A percentile compares a stretch with the other conserved stretches of the same genome.
Evolutionary conservation across 2,888 invertebrate genomes (phyloP).

Genomic region (Phania funesta): DNA sequence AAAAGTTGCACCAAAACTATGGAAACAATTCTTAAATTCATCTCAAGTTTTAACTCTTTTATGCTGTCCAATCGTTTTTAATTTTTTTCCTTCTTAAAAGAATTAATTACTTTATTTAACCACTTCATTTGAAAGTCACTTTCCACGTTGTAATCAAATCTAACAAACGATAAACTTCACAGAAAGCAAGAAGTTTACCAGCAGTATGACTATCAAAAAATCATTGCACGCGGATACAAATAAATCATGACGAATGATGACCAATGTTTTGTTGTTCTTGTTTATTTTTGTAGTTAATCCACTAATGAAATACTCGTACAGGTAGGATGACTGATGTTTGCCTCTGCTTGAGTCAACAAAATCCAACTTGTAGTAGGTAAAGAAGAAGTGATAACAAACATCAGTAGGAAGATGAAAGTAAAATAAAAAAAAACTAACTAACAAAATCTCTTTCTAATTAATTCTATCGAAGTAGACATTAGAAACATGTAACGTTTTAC

Average conservation of each 20-base stretch:
- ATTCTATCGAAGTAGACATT: slow-evolving; percentile 35
- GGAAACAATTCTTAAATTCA: too few relatives aligned
- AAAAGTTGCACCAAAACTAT: too few relatives aligned
- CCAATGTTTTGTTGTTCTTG: slow-evolving; percentile 17
- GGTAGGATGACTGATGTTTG: neutral
- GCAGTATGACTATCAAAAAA: neutral
- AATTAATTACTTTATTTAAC: slow-evolving; percentile 7
- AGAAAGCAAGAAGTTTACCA: slow-evolving; percentile 20
- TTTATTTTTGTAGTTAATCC: slow-evolving; percentile 28
- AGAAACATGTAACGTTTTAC: slow-evolving; percentile 17
- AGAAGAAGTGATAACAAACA: neutral
- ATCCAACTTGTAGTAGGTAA: slow-evolving; percentile 4
- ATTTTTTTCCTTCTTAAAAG: neutral
- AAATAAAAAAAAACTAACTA: neutral
- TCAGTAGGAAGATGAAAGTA: neutral
- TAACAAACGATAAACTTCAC: slow-evolving; percentile 44
- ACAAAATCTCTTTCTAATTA: slow-evolving; percentile 28
- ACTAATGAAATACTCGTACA: slow-evolving; percentile 28
- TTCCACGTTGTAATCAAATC: slow-evolving; percentile 35
- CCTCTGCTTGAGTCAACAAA: slow-evolving; percentile 19
- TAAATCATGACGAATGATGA: slow-evolving; percentile 28
- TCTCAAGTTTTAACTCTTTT: too few relatives aligned
- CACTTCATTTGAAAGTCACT: slow-evolving; percentile 19
- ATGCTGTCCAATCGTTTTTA: neutral
- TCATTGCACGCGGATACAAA: neutral